A percentile compares a stretch with the other conserved stretches of the same genome.
Evolutionary conservation across 2,888 invertebrate genomes (phyloP).

Genomic region (Choristoneura rosaceana): DNA sequence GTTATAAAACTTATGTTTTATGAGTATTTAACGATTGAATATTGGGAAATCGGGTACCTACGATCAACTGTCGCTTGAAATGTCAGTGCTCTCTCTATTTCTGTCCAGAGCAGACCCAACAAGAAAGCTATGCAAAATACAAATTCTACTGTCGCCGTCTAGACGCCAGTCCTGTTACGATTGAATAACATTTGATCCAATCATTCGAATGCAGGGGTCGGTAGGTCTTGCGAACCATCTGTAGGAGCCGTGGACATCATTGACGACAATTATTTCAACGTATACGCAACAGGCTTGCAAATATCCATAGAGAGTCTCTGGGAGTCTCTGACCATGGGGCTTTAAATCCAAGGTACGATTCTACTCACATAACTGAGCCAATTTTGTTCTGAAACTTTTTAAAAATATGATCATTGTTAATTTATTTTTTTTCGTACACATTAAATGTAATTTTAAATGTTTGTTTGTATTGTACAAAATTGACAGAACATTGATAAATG

Average conservation of each 20-base stretch:
- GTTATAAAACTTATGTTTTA: constrained; percentile 48
- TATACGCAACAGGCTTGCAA: constrained; percentile 17
- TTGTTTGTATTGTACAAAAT: no score
- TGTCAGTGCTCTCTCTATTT: constrained; percentile 82
- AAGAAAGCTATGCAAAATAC: constrained; percentile 80
- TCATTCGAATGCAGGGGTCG: constrained; percentile 79
- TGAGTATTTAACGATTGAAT: constrained; percentile 63
- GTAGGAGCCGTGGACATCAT: constrained; percentile 56
- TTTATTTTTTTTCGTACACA: no score
- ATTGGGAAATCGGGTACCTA: constrained; percentile 67
- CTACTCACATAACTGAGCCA: no score
- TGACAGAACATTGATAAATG: no score
- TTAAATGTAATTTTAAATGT: no score
- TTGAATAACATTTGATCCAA: constrained; percentile 84
- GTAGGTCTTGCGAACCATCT: constrained; percentile 70
- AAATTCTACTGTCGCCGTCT: constrained; percentile 83
- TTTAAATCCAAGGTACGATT: no score
- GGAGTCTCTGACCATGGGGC: no score
- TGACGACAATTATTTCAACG: constrained; percentile 67
- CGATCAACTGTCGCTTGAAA: constrained; percentile 71
- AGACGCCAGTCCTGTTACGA: constrained; percentile 77
- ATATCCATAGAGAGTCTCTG: not conserved
- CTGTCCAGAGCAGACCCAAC: constrained; percentile 75
- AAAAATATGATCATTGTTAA: no score
- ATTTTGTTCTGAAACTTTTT: no score